Conservation (phyloP, 2,888 invertebrate genomes). For the Cheilosia soror region DNA sequence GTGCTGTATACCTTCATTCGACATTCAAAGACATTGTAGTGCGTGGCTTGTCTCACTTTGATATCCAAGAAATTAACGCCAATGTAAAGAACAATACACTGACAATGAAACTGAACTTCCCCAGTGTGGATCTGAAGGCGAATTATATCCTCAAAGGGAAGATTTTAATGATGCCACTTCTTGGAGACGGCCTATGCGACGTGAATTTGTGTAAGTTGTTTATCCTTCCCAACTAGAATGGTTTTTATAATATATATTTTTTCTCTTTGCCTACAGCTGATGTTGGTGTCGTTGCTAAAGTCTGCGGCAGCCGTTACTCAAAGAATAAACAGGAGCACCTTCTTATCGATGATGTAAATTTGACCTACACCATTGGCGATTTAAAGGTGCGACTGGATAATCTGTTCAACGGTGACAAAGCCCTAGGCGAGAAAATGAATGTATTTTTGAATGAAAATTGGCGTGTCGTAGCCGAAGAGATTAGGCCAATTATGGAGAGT, state of each 20-base stretch:
- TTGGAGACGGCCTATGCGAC: slow-evolving; percentile 87
- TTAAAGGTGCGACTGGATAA: slow-evolving; percentile 88
- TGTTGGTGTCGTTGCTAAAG: slow-evolving; percentile 87
- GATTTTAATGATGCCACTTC: slow-evolving; percentile 89
- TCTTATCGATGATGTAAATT: slow-evolving; percentile 87
- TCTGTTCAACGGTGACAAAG: slow-evolving; percentile 89
- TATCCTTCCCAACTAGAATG: background rate
- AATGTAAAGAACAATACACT: slow-evolving; percentile 84
- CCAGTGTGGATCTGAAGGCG: slow-evolving; percentile 87
- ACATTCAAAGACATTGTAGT: slow-evolving; percentile 87
- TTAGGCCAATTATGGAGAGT: slow-evolving; percentile 89
- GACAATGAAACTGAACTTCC: slow-evolving; percentile 86
- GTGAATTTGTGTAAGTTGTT: slow-evolving; percentile 88
- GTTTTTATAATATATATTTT: background rate
- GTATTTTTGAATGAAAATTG: slow-evolving; percentile 91
- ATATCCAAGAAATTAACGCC: slow-evolving; percentile 86
- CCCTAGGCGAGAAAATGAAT: slow-evolving; percentile 89
- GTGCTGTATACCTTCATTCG: slow-evolving; percentile 89
- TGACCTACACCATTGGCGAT: slow-evolving; percentile 88
- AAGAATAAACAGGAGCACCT: slow-evolving; percentile 85
- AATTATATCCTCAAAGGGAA: slow-evolving; percentile 88
- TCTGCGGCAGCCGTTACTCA: slow-evolving; percentile 86
- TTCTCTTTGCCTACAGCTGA: slow-evolving; percentile 85
- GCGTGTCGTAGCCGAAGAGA: slow-evolving; percentile 88
- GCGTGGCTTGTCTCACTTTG: slow-evolving; percentile 87